Conservation (phyloP, 2,113 vertebrate species). For the Emydocephalus ijimae region DNA sequence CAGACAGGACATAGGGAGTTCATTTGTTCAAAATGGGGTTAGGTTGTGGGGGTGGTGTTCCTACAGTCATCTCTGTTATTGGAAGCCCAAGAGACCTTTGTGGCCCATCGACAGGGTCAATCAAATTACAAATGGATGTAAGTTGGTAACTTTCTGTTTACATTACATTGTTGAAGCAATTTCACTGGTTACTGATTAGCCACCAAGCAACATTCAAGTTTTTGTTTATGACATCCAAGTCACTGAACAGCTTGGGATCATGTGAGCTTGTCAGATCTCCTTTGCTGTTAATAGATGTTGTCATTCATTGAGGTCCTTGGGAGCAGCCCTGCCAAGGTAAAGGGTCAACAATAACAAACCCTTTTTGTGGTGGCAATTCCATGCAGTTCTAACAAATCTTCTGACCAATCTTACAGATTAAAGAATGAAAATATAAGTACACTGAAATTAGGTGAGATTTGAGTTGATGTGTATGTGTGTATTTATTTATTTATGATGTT, state of each 20-base stretch:
- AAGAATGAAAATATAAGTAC: background rate
- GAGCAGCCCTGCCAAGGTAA: background rate
- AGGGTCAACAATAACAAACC: background rate
- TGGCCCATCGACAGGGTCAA: background rate
- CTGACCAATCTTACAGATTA: background rate
- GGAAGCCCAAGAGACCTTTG: background rate
- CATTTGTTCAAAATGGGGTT: background rate
- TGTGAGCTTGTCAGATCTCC: background rate
- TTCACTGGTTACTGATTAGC: background rate
- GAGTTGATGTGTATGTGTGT: background rate
- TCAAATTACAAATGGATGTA: background rate
- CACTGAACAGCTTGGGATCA: background rate
- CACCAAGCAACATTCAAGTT: background rate
- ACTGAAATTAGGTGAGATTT: background rate
- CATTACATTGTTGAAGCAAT: background rate
- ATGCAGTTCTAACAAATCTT: background rate
- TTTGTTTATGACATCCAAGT: background rate
- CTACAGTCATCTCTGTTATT: background rate
- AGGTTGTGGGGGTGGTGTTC: background rate
- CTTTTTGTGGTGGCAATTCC: background rate
- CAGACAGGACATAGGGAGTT: background rate
- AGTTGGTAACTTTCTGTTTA: background rate
- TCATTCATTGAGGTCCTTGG: background rate
- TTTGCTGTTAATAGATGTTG: background rate
- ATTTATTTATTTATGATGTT: background rate